Evolutionary conservation across 1,140 invertebrate genomes (phyloP).

Genomic region (Philopotamus ludificatus): DNA sequence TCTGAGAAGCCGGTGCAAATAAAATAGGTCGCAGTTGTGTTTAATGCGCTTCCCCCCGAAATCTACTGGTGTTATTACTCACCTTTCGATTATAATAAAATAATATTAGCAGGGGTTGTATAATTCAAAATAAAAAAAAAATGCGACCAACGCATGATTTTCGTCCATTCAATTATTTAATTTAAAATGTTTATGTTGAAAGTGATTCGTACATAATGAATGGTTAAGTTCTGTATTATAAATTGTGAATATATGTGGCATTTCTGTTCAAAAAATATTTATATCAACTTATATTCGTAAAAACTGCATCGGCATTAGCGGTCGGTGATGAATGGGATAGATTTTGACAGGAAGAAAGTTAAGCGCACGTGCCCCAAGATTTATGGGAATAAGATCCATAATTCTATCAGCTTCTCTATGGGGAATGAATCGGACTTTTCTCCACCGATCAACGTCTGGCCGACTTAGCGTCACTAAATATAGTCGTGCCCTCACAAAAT

Average conservation of each 20-base stretch:
- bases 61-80: background rate
- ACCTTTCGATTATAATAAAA: background rate
- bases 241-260: too few relatives aligned
- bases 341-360: conserved; percentile 9
- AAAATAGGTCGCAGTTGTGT: conserved; percentile 5
- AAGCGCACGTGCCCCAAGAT: conserved; percentile 8
- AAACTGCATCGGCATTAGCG: conserved; percentile 8
- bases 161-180: too few relatives aligned
- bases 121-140: too few relatives aligned
- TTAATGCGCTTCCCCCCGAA: conserved; percentile 1
- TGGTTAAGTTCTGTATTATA: too few relatives aligned
- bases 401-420: background rate
- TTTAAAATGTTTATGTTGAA: too few relatives aligned
- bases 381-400: background rate
- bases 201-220: too few relatives aligned
- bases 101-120: background rate
- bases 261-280: too few relatives aligned
- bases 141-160: too few relatives aligned
- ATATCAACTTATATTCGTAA: too few relatives aligned
- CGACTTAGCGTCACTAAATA: too few relatives aligned
- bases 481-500: too few relatives aligned
- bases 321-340: background rate
- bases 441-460: too few relatives aligned
- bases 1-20: background rate
- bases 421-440: background rate